Evolutionary conservation across 2,113 vertebrate species (phyloP), one percentile per base, ranked within the genome.

Genomic region (Syrmaticus mikado): DNA sequence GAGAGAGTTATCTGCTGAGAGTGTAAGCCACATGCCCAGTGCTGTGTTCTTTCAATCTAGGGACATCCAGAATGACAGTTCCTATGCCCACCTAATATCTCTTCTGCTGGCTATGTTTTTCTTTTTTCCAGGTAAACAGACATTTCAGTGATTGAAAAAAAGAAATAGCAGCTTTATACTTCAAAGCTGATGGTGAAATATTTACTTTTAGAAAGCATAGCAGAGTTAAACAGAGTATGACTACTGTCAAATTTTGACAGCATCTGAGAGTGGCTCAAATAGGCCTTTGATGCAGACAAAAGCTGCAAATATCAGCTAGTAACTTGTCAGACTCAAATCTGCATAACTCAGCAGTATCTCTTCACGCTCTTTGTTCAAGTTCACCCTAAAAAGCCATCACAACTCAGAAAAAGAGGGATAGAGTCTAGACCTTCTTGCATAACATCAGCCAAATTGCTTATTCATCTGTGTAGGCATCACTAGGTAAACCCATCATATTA

Each of bases 1-100:
- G 32, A 41, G 28, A 10, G 91, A 98, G 38, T 94, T 99, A 38
- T 97, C 94, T 5, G 93, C 97, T 0, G 92, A 97, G 17, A 97
- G 41, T 0, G 95, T 98, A 93, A 96, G 96, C 6, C 36, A 82
- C 53, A 50, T 30, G 11, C 20, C 36, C 41, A 14, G 17, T 1
- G n/a, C 43, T 28, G 2, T 41, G 34, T 18, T 86, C 66, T 57
- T 92, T 52, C 22, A 32, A 50, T n/a, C 53, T 53, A 60, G 52
- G 40, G 50, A 13, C 24, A 22, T 36, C 36, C 32, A 57, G 64
- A 82, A 17, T 73, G 25, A 30, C 18, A 41, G 6, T 60, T 73
- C 7, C 34, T 41, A 0, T 20, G 64, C 32, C 61, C 32, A 46
- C 3, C n/a, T 19, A 15, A 43, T n/a, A 5, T 52, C 32, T 81